Base-by-base conservation (phyloP, 1,140 invertebrate species). In the Drosophila repletoides region DNA sequence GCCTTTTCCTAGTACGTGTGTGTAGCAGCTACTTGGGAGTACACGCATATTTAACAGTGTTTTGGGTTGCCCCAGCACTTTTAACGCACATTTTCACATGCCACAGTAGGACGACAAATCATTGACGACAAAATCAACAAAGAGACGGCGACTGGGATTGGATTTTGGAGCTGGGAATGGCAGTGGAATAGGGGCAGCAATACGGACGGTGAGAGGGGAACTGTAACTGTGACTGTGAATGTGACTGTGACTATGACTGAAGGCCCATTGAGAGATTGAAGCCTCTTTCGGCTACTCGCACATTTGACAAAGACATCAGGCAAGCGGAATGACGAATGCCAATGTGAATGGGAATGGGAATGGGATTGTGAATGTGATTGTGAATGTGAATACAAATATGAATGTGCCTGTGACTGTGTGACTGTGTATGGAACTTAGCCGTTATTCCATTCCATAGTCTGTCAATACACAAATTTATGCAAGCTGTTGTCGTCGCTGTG, bases 401-500 rank as follows among this genome's bases (percentile, higher is more conserved):
- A 4, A 7, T 22, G 31, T 7, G 28, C 14, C 15, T 45, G 29
- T 6, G 58, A 41, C 9, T 49, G 28, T 26, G 19, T 19, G 41
- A 22, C 24, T 34, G 52, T 46, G 52, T 60, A 68, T 72, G 51
- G 45, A 71, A 80, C 65, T 75, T 71, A 67, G 68, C 76, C 69
- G 77, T 83, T 83, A 72, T 81, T 66, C 65, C 66, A 71, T 80
- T 60, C 71, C 59, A 70, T 70, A 72, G 77, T 84, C 77, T 84
- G 73, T 77, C 79, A 84, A 81, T 76, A 83, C 59, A 63, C 41
- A 61, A 84, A 83, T 83, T 83, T 83, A 84, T 83, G 77, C 77
- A 83, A 83, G 73, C 73, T 84, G 77, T 73, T 77, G 73, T 76
- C 63, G 67, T n/a, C 41, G 31, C 43, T 22, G 19, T 24, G 38